phyloP scores from a whole-genome alignment of 2,113 vertebrate species.

The Zapornia atra region DNA sequence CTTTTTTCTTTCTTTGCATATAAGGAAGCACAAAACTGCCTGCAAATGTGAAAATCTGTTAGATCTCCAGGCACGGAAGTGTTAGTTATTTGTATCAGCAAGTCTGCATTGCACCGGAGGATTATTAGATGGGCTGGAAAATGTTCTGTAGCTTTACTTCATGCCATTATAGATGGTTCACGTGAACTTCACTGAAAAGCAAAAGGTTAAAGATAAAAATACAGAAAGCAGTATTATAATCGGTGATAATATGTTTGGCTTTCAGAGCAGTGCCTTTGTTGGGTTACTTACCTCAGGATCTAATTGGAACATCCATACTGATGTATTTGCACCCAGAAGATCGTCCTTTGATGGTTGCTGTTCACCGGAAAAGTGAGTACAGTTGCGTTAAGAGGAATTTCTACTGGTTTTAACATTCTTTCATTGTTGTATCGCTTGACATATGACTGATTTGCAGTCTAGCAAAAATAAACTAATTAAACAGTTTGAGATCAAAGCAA shows the following conservation, averaged over 20 bases:
- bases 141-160: background rate
- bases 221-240: background rate
- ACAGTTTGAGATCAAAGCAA: background rate
- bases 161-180: background rate
- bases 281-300: conserved; percentile 91
- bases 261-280: conserved; percentile 90
- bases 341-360: conserved; percentile 81
- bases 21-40: background rate
- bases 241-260: background rate
- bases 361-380: conserved; percentile 85
- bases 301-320: conserved; percentile 86
- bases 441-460: background rate
- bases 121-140: background rate
- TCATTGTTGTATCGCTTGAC: background rate
- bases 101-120: background rate
- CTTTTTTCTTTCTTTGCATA: background rate
- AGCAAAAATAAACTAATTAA: background rate
- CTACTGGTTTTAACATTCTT: background rate
- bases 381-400: background rate
- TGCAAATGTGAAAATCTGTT: background rate
- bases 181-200: background rate
- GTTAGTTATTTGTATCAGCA: background rate
- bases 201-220: background rate
- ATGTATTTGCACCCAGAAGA: conserved; percentile 87
- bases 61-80: background rate